A percentile compares a stretch with the other conserved stretches of the same genome.
Conservation (phyloP, 2,888 invertebrate genomes). For the Harmothoe impar region DNA sequence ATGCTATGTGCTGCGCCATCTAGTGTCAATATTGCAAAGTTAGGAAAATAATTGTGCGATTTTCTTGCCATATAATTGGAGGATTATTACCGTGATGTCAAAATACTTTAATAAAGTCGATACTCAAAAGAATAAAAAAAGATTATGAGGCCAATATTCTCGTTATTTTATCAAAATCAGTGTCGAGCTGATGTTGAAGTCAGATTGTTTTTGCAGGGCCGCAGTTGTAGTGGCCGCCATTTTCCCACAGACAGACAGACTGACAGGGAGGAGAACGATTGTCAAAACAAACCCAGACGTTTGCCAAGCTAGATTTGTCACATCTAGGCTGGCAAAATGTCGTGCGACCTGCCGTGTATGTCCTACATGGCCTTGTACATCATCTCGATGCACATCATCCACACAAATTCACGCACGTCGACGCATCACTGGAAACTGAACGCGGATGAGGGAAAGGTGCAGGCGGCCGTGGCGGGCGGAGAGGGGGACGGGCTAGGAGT, state of each 20-base stretch:
- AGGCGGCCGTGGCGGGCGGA: conserved; percentile 63
- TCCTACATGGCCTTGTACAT: conserved; percentile 88
- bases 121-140: not conserved
- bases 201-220: conserved; percentile 20
- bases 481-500: conserved; percentile 49
- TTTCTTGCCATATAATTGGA: not conserved
- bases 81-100: not conserved
- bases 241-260: not conserved
- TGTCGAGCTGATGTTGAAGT: not conserved
- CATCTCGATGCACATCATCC: conserved; percentile 89
- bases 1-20: not conserved
- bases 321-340: conserved; percentile 69
- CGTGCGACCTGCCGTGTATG: conserved; percentile 80
- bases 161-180: not conserved
- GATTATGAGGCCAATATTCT: not conserved
- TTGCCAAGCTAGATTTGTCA: not conserved
- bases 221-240: conserved; percentile 58
- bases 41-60: not conserved
- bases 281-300: conserved; percentile 53
- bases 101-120: not conserved
- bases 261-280: not conserved
- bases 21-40: not conserved
- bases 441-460: conserved; percentile 88
- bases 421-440: conserved; percentile 92
- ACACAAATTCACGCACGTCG: conserved; percentile 92